These are phyloP conservation scores for Cryptoprocta ferox DNA, from an alignment of 2,797 vertebrate genomes.

Conservation along the genomic window DNA sequence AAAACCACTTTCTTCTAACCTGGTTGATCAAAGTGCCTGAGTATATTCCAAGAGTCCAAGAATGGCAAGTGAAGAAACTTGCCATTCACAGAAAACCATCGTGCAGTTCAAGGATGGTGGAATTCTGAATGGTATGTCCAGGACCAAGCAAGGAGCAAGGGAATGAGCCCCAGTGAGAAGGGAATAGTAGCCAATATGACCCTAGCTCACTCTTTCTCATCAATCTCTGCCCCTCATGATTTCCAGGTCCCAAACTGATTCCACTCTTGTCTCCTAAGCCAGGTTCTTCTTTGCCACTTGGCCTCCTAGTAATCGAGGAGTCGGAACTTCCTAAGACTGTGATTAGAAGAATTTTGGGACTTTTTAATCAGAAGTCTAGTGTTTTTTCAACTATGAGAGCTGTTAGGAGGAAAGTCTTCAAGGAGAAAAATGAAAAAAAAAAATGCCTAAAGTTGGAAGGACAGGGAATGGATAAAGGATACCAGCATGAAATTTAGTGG, in stretches of 20 bases:
- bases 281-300: neutral
- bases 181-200: neutral
- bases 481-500: neutral
- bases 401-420: neutral
- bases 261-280: neutral
- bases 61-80: neutral
- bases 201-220: too few species aligned
- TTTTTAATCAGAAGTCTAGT: neutral
- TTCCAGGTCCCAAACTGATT: neutral
- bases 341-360: neutral
- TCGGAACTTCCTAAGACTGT: neutral
- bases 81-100: neutral
- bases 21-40: neutral
- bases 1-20: neutral
- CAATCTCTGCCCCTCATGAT: too few species aligned
- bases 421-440: neutral
- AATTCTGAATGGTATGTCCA: neutral
- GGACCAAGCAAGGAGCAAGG: accelerated
- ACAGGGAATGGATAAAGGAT: neutral
- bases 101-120: neutral
- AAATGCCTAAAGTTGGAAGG: neutral
- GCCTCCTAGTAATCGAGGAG: neutral
- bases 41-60: neutral
- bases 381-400: neutral
- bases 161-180: neutral